These are phyloP conservation scores for Heterodera filipjevi DNA, from an alignment of 2,888 invertebrate genomes.

Conservation along the genomic window DNA sequence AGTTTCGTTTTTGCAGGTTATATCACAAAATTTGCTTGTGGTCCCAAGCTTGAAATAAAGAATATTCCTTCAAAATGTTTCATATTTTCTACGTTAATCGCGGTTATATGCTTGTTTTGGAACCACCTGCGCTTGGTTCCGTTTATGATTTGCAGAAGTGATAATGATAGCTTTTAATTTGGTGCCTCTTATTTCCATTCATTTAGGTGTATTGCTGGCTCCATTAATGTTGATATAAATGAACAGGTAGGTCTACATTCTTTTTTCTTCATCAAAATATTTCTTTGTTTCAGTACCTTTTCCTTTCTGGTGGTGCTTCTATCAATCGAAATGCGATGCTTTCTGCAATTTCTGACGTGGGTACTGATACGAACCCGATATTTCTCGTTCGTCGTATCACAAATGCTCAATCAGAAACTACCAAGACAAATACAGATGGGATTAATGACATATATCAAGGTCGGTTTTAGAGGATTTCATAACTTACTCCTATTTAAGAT, in stretches of 20 bases:
- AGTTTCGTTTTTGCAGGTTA: too few relatives aligned
- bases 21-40: too few relatives aligned
- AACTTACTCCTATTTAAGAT: neutral
- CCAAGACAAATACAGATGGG: slow-evolving; percentile 44
- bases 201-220: slow-evolving; percentile 24
- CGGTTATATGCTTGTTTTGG: slow-evolving; percentile 48
- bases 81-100: slow-evolving; percentile 48
- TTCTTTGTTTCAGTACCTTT: slow-evolving; percentile 37
- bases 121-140: slow-evolving; percentile 41
- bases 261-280: slow-evolving; percentile 5
- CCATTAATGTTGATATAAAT: slow-evolving; percentile 33
- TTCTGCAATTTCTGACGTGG: slow-evolving; percentile 38
- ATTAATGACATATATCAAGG: slow-evolving; percentile 41
- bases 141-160: slow-evolving; percentile 43
- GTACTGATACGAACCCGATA: slow-evolving; percentile 44
- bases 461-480: slow-evolving; percentile 2
- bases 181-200: neutral
- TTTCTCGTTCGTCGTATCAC: slow-evolving; percentile 39
- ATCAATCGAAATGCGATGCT: slow-evolving; percentile 32
- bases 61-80: slow-evolving; percentile 37
- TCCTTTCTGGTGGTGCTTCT: slow-evolving; percentile 39
- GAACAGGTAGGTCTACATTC: slow-evolving; percentile 40
- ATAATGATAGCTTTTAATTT: neutral
- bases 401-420: slow-evolving; percentile 32
- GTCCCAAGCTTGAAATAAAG: neutral